These are phyloP conservation scores for Phylloscopus trochiloides DNA, from an alignment of 2,113 vertebrate species.

Conservation along the genomic window DNA sequence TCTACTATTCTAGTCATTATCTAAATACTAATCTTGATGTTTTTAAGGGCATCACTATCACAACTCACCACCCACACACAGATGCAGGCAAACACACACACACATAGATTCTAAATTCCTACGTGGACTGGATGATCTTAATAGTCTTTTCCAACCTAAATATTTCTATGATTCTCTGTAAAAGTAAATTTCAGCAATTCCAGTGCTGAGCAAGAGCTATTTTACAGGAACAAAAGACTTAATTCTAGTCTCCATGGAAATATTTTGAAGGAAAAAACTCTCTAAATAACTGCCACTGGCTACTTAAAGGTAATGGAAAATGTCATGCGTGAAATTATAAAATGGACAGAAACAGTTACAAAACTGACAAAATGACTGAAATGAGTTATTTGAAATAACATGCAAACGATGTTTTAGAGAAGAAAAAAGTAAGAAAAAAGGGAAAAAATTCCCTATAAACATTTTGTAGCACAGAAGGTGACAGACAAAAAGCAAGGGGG, in stretches of 20 bases:
- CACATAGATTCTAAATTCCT: background rate
- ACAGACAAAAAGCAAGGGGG: background rate
- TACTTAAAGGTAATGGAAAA: slow-evolving; percentile 43
- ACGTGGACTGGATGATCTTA: background rate
- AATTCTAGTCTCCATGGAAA: slow-evolving; percentile 36
- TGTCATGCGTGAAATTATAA: slow-evolving; percentile 30
- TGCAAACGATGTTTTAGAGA: background rate
- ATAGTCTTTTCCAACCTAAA: background rate
- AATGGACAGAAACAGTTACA: background rate
- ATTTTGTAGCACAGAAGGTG: background rate
- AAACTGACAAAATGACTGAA: background rate
- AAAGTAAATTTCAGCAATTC: background rate
- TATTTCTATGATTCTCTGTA: background rate
- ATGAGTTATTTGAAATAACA: background rate
- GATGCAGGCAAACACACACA: rapidly evolving
- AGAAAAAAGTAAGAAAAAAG: background rate
- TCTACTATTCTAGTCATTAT: background rate
- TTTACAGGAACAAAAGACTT: background rate
- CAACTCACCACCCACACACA: background rate
- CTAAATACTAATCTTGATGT: background rate
- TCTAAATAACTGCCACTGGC: slow-evolving; percentile 27
- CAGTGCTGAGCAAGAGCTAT: background rate
- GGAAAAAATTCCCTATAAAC: background rate
- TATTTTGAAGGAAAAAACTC: slow-evolving; percentile 8
- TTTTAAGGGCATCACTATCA: background rate